phyloP scores from a whole-genome alignment of 2,888 invertebrate species.

The Eudemis profundana region DNA sequence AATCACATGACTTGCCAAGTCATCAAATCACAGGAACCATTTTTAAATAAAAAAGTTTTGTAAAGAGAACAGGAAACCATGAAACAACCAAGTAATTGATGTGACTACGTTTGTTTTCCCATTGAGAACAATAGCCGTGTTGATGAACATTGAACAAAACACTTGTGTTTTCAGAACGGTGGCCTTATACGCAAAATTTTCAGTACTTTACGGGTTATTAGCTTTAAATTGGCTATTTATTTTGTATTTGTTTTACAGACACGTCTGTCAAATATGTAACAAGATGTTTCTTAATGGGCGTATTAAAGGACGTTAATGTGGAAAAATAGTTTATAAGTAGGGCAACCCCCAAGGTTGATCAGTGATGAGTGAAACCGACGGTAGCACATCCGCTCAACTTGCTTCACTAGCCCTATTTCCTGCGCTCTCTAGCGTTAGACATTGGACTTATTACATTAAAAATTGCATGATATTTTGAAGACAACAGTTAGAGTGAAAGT shows the following conservation, averaged over 20 bases:
- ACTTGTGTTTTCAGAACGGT: constrained; percentile 73
- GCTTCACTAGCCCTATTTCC: constrained; percentile 61
- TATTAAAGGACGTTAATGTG: constrained; percentile 14
- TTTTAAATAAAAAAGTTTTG: constrained; percentile 41
- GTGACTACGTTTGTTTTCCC: constrained; percentile 72
- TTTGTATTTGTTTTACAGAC: constrained; percentile 5
- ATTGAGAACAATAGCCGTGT: constrained; percentile 74
- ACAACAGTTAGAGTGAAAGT: not conserved
- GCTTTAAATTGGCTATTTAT: constrained; percentile 5
- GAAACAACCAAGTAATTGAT: constrained; percentile 69
- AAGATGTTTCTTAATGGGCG: not conserved
- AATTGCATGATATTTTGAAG: not conserved
- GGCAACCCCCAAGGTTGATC: constrained; percentile 67
- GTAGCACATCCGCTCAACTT: constrained; percentile 67
- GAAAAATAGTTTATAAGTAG: constrained; percentile 59
- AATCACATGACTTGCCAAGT: constrained; percentile 5
- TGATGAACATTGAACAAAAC: constrained; percentile 71
- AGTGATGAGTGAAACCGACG: constrained; percentile 70
- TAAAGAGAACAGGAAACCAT: constrained; percentile 57
- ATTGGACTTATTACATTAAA: constrained; percentile 10
- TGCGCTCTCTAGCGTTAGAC: constrained; percentile 48
- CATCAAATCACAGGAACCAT: constrained; percentile 12
- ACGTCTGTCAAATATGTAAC: not conserved
- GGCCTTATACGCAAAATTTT: constrained; percentile 58
- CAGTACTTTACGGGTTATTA: constrained; percentile 26